A percentile compares a stretch with the other conserved stretches of the same genome.
These are phyloP conservation scores for Accipiter cooperii DNA, from an alignment of 2,113 vertebrate genomes.

Conservation along the genomic window DNA sequence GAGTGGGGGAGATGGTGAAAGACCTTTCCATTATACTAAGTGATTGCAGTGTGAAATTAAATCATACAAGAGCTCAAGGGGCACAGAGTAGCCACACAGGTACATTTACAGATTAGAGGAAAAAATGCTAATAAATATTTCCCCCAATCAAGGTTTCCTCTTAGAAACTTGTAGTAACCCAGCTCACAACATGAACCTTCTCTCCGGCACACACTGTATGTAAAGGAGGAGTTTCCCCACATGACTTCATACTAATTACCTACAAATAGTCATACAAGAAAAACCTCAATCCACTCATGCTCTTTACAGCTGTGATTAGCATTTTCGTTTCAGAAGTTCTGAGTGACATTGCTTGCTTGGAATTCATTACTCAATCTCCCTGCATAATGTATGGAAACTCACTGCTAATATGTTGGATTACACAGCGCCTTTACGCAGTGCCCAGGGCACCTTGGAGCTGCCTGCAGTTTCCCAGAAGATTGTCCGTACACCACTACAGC, in stretches of 20 bases:
- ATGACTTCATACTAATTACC: constrained; percentile 47
- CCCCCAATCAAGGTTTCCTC: background rate
- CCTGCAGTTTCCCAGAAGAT: background rate
- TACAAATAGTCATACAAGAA: constrained; percentile 37
- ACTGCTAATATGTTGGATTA: background rate
- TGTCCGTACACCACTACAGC: background rate
- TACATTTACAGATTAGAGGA: constrained; percentile 3
- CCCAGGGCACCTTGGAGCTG: background rate
- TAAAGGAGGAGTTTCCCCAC: constrained; percentile 24
- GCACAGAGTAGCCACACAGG: background rate
- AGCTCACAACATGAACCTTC: background rate
- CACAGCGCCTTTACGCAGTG: background rate
- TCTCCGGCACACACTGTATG: background rate
- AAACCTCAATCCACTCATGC: constrained; percentile 35
- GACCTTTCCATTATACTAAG: background rate
- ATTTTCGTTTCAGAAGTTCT: background rate
- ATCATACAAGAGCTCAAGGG: background rate
- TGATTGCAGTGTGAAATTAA: constrained; percentile 10
- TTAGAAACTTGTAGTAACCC: constrained; percentile 11
- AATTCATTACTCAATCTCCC: constrained; percentile 35
- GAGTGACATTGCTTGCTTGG: background rate
- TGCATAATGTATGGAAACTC: background rate
- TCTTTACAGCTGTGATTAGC: constrained; percentile 14
- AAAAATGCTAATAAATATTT: constrained; percentile 38
- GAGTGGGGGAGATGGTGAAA: background rate